phyloP scores from a whole-genome alignment of 2,113 vertebrate genomes.

The Cyanoramphus novaezelandiae region DNA sequence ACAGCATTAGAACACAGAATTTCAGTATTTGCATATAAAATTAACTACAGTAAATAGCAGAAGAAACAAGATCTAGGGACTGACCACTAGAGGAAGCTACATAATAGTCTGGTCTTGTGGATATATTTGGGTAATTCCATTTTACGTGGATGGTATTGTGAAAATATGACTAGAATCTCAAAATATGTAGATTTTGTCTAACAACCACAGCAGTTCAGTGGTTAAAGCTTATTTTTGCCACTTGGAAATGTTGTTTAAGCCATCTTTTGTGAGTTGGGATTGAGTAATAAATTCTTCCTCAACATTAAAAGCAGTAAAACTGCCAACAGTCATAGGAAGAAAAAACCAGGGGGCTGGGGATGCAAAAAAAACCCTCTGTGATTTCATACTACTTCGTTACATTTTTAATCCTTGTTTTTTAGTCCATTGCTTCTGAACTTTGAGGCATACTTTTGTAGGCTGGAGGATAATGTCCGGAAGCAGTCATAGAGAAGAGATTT shows the following conservation, averaged over 20 bases:
- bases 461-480: not conserved
- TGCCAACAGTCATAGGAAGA: not conserved
- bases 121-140: not conserved
- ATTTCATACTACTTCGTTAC: not conserved
- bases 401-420: not conserved
- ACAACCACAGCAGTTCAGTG: not conserved
- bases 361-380: not conserved
- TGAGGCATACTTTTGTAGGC: not conserved
- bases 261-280: not conserved
- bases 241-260: not conserved
- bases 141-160: not conserved
- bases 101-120: not conserved
- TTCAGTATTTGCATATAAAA: not conserved
- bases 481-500: not conserved
- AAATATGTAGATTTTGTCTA: not conserved
- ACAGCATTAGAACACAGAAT: not conserved
- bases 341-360: not conserved
- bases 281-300: not conserved
- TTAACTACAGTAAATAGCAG: not conserved
- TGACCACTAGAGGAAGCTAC: conserved; percentile 34
- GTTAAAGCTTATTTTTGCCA: not conserved
- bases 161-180: not conserved
- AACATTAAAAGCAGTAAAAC: not conserved
- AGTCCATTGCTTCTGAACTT: not conserved
- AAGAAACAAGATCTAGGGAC: not conserved